Evolutionary conservation across 1,140 invertebrate species (phyloP), one percentile per base, ranked within the genome.

Genomic region (Drosophila insularis): DNA sequence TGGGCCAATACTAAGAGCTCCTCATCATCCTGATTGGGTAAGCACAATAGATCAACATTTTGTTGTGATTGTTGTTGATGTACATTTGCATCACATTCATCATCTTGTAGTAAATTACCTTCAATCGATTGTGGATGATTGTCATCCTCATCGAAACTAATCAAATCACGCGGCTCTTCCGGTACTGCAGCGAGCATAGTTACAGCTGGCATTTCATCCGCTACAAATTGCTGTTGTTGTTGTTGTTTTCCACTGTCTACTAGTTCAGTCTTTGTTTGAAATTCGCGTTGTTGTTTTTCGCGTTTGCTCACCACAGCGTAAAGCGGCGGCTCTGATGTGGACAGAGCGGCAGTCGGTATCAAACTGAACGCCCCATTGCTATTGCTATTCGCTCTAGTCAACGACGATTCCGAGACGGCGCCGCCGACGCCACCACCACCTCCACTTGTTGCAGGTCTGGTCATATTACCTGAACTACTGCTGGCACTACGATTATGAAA

Each of bases 401-500:
- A 13, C 53, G 73, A 13, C 53, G 73, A 74, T 53, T 50, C 73
- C 59, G 43, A 50, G 19, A 21, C 43, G 43, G 19, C 5, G 64
- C 4, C 43, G 56, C 5, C 13, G 35, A 10, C 37, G 71, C 58
- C 62, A 40, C 70, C 64, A 10, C 8, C 8, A 13, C 23, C 64
- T 46, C 50, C 50, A 37, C 71, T 37, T 13, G 35, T 37, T 37
- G 35, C 14, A 17, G 6, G 72, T 58, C 64, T 71, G 73, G 37
- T 54, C 65, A 76, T 65, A 75, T 58, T 56, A 71, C 71, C 74
- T 56, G 64, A 43, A 32, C 39, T 27, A 27, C 27, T 27, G 27
- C 27, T 46, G 76, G 27, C 21, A 63, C 46, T 91, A 73, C 90
- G 90, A 91, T 91, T 91, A 90, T 91, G 90, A 91, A 91, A 91